Evolutionary conservation across 2,113 vertebrate species (phyloP).

Genomic region (Chrysemys picta): DNA sequence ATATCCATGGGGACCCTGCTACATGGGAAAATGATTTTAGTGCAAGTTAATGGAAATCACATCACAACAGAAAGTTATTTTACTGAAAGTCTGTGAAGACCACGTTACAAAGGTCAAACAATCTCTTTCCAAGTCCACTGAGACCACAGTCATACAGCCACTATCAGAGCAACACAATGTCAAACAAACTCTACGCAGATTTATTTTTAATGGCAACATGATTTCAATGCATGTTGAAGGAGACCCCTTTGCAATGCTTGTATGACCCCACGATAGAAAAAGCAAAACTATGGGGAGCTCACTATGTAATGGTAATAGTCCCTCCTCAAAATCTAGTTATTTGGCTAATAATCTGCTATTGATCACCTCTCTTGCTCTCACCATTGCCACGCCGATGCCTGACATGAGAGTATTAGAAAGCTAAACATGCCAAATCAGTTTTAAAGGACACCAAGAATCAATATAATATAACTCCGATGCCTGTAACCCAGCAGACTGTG

Average conservation of each 20-base stretch:
- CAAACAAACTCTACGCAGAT: slow-evolving; percentile 76
- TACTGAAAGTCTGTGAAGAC: slow-evolving; percentile 81
- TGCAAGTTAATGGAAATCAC: slow-evolving; percentile 82
- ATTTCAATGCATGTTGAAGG: slow-evolving; percentile 75
- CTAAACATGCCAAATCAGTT: neutral
- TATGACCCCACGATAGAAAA: slow-evolving; percentile 63
- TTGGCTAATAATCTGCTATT: slow-evolving; percentile 48
- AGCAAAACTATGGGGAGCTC: slow-evolving; percentile 59
- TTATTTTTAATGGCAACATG: slow-evolving; percentile 79
- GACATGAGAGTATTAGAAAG: slow-evolving; percentile 14
- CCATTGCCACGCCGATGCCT: neutral
- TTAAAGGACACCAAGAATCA: slow-evolving; percentile 15
- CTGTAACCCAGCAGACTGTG: neutral
- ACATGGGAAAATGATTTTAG: slow-evolving; percentile 80
- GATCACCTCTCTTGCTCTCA: slow-evolving; percentile 9
- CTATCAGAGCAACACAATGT: slow-evolving; percentile 84
- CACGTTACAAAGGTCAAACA: slow-evolving; percentile 83
- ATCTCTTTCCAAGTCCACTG: slow-evolving; percentile 79
- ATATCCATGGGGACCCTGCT: slow-evolving; percentile 77
- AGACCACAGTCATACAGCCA: slow-evolving; percentile 84
- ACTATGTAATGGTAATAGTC: slow-evolving; percentile 21
- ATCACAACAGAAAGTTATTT: slow-evolving; percentile 82
- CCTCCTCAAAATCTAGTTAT: slow-evolving; percentile 24
- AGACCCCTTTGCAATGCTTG: slow-evolving; percentile 64
- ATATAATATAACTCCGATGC: neutral